phyloP scores from a whole-genome alignment of 2,888 invertebrate species.

The Lamellibrachia satsuma region DNA sequence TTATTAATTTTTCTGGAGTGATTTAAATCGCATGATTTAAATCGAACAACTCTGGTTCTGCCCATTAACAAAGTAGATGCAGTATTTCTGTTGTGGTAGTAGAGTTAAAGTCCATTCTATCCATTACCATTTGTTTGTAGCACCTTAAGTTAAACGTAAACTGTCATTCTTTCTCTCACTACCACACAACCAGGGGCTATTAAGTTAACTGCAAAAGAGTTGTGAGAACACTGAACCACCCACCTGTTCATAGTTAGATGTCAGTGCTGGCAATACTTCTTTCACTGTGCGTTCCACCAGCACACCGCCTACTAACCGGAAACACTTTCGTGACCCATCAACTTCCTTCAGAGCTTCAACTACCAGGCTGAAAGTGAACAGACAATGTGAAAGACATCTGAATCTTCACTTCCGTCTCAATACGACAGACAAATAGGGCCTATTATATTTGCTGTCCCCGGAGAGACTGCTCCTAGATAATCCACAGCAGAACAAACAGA shows the following conservation, averaged over 20 bases:
- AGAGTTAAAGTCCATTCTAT: too few relatives aligned
- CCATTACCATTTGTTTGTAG: too few relatives aligned
- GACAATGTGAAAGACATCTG: not conserved
- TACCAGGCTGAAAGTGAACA: constrained; percentile 77
- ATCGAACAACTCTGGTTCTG: too few relatives aligned
- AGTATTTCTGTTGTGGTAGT: too few relatives aligned
- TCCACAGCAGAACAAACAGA: too few relatives aligned
- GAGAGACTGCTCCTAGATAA: too few relatives aligned
- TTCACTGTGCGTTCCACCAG: constrained; percentile 91
- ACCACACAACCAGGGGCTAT: not conserved
- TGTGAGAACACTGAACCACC: constrained; percentile 23
- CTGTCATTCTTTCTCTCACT: too few relatives aligned
- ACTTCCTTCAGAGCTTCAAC: constrained; percentile 90
- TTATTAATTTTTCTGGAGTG: too few relatives aligned
- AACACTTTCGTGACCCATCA: constrained; percentile 86
- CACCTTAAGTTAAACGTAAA: too few relatives aligned
- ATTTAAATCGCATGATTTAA: too few relatives aligned
- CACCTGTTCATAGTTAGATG: constrained; percentile 80
- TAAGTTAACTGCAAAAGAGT: not conserved
- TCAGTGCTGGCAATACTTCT: constrained; percentile 86
- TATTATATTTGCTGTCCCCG: too few relatives aligned
- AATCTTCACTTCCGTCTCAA: not conserved
- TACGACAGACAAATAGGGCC: not conserved
- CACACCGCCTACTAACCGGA: constrained; percentile 91
- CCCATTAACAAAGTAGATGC: too few relatives aligned